Evolutionary conservation across 2,888 invertebrate species (phyloP).

Genomic region (Coenonympha arcania): DNA sequence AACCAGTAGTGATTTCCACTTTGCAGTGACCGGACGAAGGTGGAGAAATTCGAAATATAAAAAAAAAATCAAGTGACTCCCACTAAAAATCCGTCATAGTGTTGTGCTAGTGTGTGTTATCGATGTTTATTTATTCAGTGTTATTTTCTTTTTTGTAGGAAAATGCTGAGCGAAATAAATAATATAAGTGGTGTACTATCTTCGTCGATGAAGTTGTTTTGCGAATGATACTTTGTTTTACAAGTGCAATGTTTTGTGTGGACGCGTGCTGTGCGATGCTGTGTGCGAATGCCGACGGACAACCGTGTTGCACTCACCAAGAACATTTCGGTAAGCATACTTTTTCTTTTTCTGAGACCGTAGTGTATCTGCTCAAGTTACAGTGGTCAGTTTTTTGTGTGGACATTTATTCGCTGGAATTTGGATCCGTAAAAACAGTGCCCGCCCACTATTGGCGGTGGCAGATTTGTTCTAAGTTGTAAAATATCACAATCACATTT

Average conservation of each 20-base stretch:
- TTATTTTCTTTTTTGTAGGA: slow-evolving; percentile 72
- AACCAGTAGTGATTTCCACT: slow-evolving; percentile 72
- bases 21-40: slow-evolving; percentile 73
- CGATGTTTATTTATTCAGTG: slow-evolving; percentile 45
- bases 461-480: too few species aligned
- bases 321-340: slow-evolving; percentile 19
- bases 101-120: slow-evolving; percentile 59
- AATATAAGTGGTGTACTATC: slow-evolving; percentile 73
- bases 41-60: slow-evolving; percentile 67
- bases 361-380: too few species aligned
- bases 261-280: slow-evolving; percentile 63
- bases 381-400: background rate
- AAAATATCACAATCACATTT: too few species aligned
- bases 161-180: slow-evolving; percentile 72
- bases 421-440: too few species aligned
- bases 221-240: slow-evolving; percentile 71
- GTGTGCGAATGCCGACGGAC: slow-evolving; percentile 39
- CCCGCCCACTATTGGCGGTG: too few species aligned
- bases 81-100: slow-evolving; percentile 34
- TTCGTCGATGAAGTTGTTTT: slow-evolving; percentile 71
- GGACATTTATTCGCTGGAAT: too few species aligned
- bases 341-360: background rate
- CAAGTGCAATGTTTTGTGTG: slow-evolving; percentile 66
- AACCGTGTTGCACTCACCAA: slow-evolving; percentile 4
- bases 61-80: slow-evolving; percentile 44